Evolutionary conservation across 2,888 invertebrate genomes (phyloP), one percentile per base, ranked within the genome.

Genomic region (Hymenopus coronatus): DNA sequence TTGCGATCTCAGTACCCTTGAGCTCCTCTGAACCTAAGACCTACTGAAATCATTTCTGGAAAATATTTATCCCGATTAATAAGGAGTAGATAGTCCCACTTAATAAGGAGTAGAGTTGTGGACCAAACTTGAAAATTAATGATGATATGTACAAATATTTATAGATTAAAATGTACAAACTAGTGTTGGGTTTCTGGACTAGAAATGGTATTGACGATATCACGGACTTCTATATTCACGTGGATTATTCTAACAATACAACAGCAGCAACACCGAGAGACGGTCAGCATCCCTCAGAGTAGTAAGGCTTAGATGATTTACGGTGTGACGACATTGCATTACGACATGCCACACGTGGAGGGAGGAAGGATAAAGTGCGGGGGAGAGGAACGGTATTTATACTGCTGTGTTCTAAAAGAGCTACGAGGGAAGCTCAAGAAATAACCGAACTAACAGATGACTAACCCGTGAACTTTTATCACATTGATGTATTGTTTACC

Each of bases 241-340:
- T 20, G 28, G 87, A 82, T 87, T 33, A 82, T 33, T 87, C 33
- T 82, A 82, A 87, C 82, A 87, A 82, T 82, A 87, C 82, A 82
- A 27, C 46, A 30, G n/a, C 54, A 70, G 54, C 54, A 70, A 70
- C 20, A 70, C 25, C 2, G 54, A 70, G 54, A 70, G 54, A 70
- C 54, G 54, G 82, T 27, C 27, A 28, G 87, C 28, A 30, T 82
- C 27, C 87, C 87, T 82, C 28, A 28, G 30, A 70, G 86, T 28
- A 70, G 87, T 40, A 87, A 81, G 82, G 87, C 87, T 87, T 87
- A 87, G 87, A 89, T 89, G 89, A 87, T 89, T 89, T 86, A 89
- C 87, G 30, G 87, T 83, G 89, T 87, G 89, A 89, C 83, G 89
- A 89, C 89, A 83, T 83, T 86, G 87, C 85, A 85, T 85, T 85